phyloP scores from a whole-genome alignment of 1,140 invertebrate species.

The Apolygus lucorum region DNA sequence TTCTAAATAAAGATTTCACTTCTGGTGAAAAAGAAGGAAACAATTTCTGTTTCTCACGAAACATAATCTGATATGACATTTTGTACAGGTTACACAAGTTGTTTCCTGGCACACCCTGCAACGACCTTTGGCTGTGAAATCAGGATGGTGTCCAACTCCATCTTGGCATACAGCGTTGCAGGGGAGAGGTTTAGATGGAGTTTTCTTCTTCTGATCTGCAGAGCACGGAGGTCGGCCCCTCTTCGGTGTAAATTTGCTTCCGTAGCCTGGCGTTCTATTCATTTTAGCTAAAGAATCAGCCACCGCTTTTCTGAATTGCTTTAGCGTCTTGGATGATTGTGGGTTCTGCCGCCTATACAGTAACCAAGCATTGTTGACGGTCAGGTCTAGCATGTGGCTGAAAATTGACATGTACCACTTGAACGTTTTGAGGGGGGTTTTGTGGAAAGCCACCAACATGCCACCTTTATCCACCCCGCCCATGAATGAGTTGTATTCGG shows the following conservation, averaged over 20 bases:
- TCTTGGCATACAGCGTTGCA: not conserved
- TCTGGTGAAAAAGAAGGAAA: too few relatives aligned
- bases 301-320: not conserved
- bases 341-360: conserved; percentile 23
- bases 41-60: too few relatives aligned
- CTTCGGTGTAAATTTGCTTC: not conserved
- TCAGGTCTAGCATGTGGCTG: conserved; percentile 30
- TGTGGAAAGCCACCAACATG: conserved; percentile 31
- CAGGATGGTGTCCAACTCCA: not conserved
- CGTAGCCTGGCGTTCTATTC: not conserved
- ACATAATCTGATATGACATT: too few relatives aligned
- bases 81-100: not conserved
- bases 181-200: not conserved
- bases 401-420: conserved; percentile 34
- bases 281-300: conserved; percentile 1
- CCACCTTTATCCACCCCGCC: conserved; percentile 35
- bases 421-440: conserved; percentile 28
- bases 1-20: too few relatives aligned
- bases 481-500: conserved; percentile 34
- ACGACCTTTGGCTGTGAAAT: not conserved
- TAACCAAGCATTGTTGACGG: conserved; percentile 31
- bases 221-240: not conserved
- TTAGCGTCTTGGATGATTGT: not conserved
- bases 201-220: not conserved
- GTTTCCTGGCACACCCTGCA: not conserved